phyloP scores from a whole-genome alignment of 2,888 invertebrate species.

The Crepidodera aurea region DNA sequence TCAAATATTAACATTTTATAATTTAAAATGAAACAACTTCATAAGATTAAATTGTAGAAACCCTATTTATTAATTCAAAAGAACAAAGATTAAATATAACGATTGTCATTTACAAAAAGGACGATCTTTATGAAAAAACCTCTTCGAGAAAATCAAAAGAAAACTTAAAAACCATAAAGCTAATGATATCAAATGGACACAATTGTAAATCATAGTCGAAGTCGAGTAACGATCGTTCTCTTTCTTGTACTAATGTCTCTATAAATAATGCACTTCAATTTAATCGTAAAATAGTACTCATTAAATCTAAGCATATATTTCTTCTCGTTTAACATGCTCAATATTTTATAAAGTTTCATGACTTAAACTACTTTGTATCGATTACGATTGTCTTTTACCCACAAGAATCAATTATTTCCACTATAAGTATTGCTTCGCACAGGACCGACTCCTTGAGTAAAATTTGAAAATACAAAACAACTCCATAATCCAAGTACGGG shows the following conservation, averaged over 20 bases:
- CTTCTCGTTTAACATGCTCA: conserved; percentile 37
- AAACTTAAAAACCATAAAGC: conserved; percentile 6
- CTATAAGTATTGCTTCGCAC: conserved; percentile 30
- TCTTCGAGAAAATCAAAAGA: conserved; percentile 5
- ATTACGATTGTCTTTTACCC: conserved; percentile 33
- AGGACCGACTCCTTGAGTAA: not conserved
- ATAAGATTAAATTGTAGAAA: no score
- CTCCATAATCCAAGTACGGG: not conserved
- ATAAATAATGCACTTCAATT: conserved; percentile 51
- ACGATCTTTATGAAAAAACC: not conserved
- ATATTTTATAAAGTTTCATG: conserved; percentile 41
- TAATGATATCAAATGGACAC: conserved; percentile 9
- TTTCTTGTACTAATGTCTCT: conserved; percentile 48
- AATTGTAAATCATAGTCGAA: conserved; percentile 19
- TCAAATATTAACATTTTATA: no score
- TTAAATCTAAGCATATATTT: conserved; percentile 50
- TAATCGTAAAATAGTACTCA: conserved; percentile 50
- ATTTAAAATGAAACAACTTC: no score
- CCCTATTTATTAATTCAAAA: not conserved
- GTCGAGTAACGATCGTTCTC: conserved; percentile 45
- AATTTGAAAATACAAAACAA: not conserved
- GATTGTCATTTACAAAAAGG: not conserved
- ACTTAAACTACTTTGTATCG: conserved; percentile 38
- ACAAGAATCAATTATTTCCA: conserved; percentile 38
- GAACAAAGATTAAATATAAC: not conserved